phyloP scores from a whole-genome alignment of 2,888 invertebrate species.

The Leptarthrus brevirostris region DNA sequence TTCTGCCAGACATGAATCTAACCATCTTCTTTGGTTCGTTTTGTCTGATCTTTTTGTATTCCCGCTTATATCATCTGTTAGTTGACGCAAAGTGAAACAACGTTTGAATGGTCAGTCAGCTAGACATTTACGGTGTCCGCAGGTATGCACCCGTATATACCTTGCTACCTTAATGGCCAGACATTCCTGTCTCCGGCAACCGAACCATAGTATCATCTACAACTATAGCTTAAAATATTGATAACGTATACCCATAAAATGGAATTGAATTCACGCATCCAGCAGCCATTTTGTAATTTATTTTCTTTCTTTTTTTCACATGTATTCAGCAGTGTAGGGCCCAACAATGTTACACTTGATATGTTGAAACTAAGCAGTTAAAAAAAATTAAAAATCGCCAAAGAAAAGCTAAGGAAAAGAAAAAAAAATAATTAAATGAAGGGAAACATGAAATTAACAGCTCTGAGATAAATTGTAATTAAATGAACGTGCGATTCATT shows the following conservation, averaged over 20 bases:
- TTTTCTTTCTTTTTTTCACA: conserved; percentile 3
- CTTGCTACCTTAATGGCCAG: conserved; percentile 26
- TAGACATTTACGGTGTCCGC: conserved; percentile 23
- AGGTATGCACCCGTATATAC: conserved; percentile 11
- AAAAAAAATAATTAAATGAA: conserved; percentile 41
- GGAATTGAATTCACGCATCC: conserved; percentile 49
- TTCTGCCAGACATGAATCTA: conserved; percentile 33
- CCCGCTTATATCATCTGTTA: conserved; percentile 38
- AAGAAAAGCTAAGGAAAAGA: conserved; percentile 4
- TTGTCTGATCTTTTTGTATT: conserved; percentile 12
- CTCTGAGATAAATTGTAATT: conserved; percentile 54
- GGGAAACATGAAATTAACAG: conserved; percentile 44
- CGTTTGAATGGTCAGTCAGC: conserved; percentile 24
- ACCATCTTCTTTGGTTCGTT: conserved; percentile 26
- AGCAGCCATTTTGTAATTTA: conserved; percentile 46
- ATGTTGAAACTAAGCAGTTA: conserved; percentile 4
- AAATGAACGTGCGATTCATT: conserved; percentile 52
- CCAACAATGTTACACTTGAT: conserved; percentile 9
- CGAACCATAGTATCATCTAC: conserved; percentile 26
- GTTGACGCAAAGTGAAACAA: conserved; percentile 30
- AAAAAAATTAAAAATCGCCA: conserved; percentile 10
- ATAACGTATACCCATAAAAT: conserved; percentile 46
- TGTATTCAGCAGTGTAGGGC: too few species aligned
- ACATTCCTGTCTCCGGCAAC: conserved; percentile 31
- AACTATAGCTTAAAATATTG: conserved; percentile 42